phyloP scores from a whole-genome alignment of 35 echinoderm and acorn worm species.

The Ophioderma brevispina region DNA sequence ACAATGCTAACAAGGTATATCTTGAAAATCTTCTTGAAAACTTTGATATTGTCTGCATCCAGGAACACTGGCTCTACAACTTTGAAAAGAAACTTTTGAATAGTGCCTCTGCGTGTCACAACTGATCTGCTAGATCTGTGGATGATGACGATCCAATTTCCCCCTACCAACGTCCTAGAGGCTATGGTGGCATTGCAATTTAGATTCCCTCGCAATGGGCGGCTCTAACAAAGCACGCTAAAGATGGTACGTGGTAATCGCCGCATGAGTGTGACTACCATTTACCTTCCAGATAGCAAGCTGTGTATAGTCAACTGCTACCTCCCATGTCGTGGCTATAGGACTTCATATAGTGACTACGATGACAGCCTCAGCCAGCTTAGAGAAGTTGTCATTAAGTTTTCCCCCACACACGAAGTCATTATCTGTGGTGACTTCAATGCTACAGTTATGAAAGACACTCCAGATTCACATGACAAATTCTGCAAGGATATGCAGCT shows the following conservation, averaged over 20 bases:
- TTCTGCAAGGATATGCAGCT: background rate
- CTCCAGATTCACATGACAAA: too few species aligned
- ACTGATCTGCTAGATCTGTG: background rate
- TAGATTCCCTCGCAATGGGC: background rate
- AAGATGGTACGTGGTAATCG: background rate
- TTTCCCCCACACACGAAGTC: background rate
- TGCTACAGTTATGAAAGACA: background rate
- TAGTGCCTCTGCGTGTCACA: background rate
- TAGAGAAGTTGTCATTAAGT: too few species aligned
- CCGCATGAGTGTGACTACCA: background rate
- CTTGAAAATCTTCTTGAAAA: background rate
- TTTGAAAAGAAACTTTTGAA: background rate
- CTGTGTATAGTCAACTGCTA: background rate
- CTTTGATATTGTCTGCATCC: too few species aligned
- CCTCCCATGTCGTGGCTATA: background rate
- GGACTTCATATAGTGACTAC: background rate
- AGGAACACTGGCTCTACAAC: background rate
- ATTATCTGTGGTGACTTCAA: background rate
- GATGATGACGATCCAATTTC: background rate
- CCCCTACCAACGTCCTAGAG: background rate
- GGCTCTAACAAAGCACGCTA: background rate
- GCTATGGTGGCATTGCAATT: background rate
- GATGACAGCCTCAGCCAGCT: too few species aligned
- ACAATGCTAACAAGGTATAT: background rate
- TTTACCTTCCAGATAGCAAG: background rate